Base-by-base conservation (phyloP, 2,113 vertebrate species). In the Acrocephalus kingi region DNA sequence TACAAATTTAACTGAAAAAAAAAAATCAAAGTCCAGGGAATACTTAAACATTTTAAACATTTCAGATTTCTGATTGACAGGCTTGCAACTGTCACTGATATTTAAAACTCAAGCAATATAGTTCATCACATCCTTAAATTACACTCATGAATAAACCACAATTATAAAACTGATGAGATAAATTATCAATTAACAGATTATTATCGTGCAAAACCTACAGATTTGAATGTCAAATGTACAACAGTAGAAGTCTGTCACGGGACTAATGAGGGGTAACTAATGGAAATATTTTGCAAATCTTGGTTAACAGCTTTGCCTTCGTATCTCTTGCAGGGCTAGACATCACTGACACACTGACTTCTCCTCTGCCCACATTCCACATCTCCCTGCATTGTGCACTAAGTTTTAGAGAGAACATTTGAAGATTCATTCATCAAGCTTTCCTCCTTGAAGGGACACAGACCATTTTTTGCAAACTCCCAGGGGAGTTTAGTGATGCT, bases 171-270 rank as follows among this genome's bases (percentile, higher is more conserved):
- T 24, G 15, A 67, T 84, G 31, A 58, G 25, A 39, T 89, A 83
- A 93, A 89, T 94, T 58, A 90, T 84, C 71, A 96, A 87, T 93
- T 95, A 93, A 87, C 76, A 91, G 18, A 85, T 54, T 89, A 37
- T 46, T 39, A 54, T 79, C 20, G 84, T 35, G 83, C 25, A 90
- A 79, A 94, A 62, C 8, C 21, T 80, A 33, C 67, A 72, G 74
- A 92, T 68, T 61, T 43, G 76, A 35, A 52, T 89, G 58, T 78
- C 96, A 91, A 94, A 95, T 63, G 28, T 89, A 61, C 64, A 73
- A 62, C 37, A 87, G 62, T 74, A 88, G 37, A 94, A 88, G 48
- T 31, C 62, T 87, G 56, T 59, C 84, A 93, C 52, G 86, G 43
- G 49, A 91, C 62, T 95, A 94, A 93, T 87, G 66, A 95, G 31